A percentile compares a stretch with the other conserved stretches of the same genome.
These are phyloP conservation scores for Podarcis lilfordi DNA, from an alignment of 2,797 vertebrate genomes.

Conservation along the genomic window DNA sequence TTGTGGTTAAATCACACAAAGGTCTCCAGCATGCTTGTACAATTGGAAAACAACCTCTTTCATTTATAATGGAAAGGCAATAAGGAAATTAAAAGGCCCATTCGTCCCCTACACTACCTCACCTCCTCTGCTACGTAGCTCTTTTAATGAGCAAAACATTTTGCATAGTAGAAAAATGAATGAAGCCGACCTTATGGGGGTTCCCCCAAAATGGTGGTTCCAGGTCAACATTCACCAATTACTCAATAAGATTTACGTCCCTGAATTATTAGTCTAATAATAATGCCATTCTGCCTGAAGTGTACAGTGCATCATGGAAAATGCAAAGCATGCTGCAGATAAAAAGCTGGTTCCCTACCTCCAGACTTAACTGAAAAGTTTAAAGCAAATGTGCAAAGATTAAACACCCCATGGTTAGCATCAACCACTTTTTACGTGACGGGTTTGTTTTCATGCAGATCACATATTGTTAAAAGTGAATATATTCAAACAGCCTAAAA, in stretches of 20 bases:
- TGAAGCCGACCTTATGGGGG: neutral
- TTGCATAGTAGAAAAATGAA: conserved; percentile 44
- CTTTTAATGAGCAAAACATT: conserved; percentile 48
- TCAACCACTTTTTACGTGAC: neutral
- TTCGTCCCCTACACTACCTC: conserved; percentile 23
- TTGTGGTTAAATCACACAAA: conserved; percentile 11
- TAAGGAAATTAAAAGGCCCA: conserved; percentile 25
- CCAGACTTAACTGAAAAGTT: neutral
- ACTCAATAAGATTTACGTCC: conserved; percentile 36
- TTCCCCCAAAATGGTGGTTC: conserved; percentile 31
- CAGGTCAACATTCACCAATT: conserved; percentile 45
- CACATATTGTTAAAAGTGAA: neutral
- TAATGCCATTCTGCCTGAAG: conserved; percentile 51
- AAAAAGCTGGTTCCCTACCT: conserved; percentile 20
- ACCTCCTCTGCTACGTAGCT: neutral
- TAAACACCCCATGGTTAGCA: neutral
- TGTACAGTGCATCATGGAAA: neutral
- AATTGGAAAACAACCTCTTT: conserved; percentile 24
- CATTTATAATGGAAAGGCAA: conserved; percentile 36
- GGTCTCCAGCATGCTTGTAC: conserved; percentile 10
- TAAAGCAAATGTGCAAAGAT: conserved; percentile 10
- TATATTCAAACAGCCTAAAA: neutral
- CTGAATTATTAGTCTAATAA: conserved; percentile 60
- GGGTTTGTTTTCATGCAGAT: neutral
- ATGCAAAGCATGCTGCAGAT: conserved; percentile 13